These are phyloP conservation scores for Apomyelois bistriatella DNA, from an alignment of 2,888 invertebrate species.

Conservation along the genomic window DNA sequence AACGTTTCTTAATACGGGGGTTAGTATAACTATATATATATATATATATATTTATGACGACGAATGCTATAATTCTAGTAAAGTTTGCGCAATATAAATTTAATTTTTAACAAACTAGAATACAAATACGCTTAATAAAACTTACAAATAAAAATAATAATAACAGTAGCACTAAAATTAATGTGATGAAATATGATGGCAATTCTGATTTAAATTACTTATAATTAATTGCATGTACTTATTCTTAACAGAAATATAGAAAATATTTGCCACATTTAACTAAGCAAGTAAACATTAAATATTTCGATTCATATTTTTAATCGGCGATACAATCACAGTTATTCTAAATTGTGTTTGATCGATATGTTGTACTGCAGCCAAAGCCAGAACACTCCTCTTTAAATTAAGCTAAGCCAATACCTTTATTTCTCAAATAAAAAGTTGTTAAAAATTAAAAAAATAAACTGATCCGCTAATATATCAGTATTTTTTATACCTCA, in stretches of 20 bases:
- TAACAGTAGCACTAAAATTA: slow-evolving; percentile 42
- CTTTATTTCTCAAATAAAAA: no score
- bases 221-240: slow-evolving; percentile 36
- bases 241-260: slow-evolving; percentile 35
- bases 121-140: slow-evolving; percentile 5
- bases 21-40: not conserved
- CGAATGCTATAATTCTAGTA: not conserved
- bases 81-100: not conserved
- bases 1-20: no score
- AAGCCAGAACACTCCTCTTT: not conserved
- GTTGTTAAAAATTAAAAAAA: no score
- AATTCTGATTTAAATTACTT: slow-evolving; percentile 33
- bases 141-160: slow-evolving; percentile 27
- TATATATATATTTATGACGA: not conserved
- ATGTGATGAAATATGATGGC: slow-evolving; percentile 58
- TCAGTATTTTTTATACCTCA: no score
- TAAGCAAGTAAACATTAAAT: not conserved
- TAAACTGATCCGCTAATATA: no score
- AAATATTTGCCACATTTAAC: slow-evolving; percentile 19
- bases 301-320: not conserved
- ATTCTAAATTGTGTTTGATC: not conserved
- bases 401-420: no score
- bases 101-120: not conserved
- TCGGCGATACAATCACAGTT: slow-evolving; percentile 9
- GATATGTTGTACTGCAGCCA: not conserved